A percentile compares a stretch with the other conserved stretches of the same genome.
phyloP scores from a whole-genome alignment of 2,888 invertebrate species.

The Anaspis maculata region DNA sequence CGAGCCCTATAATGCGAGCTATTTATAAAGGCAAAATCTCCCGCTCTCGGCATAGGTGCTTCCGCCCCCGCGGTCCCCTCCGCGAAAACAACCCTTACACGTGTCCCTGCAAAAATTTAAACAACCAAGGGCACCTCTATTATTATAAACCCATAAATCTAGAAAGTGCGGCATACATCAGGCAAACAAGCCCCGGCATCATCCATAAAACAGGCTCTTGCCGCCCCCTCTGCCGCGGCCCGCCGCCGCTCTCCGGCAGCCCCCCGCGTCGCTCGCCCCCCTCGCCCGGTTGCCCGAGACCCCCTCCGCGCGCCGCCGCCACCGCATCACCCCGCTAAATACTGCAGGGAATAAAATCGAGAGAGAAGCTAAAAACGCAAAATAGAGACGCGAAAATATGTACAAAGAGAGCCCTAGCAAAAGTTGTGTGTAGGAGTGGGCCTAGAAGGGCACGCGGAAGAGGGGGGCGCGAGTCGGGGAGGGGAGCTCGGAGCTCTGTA shows the following conservation, averaged over 20 bases:
- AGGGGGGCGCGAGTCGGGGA: conserved; percentile 24
- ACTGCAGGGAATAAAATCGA: conserved; percentile 33
- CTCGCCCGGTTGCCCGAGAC: conserved; percentile 26
- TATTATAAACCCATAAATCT: conserved; percentile 37
- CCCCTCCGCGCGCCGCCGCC: conserved; percentile 16
- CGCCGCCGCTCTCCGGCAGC: conserved; percentile 19
- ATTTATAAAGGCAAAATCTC: too few relatives aligned
- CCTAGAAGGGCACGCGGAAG: conserved; percentile 28
- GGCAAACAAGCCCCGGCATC: conserved; percentile 29
- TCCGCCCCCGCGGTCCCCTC: too few relatives aligned
- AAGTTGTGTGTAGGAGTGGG: conserved; percentile 32
- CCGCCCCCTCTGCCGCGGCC: conserved; percentile 3
- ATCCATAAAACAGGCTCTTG: conserved; percentile 18
- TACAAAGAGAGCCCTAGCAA: conserved; percentile 38
- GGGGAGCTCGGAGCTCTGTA: conserved; percentile 14
- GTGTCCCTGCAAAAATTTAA: conserved; percentile 7
- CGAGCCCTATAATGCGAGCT: too few relatives aligned
- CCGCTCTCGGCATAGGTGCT: too few relatives aligned
- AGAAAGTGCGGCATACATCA: conserved; percentile 36
- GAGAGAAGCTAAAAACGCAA: conserved; percentile 37
- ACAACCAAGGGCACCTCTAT: conserved; percentile 27
- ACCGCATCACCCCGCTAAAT: conserved; percentile 27
- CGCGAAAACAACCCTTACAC: too few relatives aligned
- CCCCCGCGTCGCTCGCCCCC: conserved; percentile 22
- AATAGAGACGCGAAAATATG: conserved; percentile 39